phyloP scores from a whole-genome alignment of 2,888 invertebrate species.

The Plebejus anna region DNA sequence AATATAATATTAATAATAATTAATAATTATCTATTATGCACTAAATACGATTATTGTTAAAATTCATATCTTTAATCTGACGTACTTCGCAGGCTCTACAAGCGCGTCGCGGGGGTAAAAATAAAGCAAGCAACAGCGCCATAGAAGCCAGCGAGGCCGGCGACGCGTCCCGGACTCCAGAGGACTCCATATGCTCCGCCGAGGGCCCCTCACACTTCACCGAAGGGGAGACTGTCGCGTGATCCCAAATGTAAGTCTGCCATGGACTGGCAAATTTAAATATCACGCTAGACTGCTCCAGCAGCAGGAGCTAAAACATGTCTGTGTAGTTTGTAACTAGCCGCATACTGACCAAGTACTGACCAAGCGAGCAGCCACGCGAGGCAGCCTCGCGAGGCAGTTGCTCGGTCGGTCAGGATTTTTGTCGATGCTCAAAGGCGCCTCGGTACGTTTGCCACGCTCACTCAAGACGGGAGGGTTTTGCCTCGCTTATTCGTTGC shows the following conservation, averaged over 20 bases:
- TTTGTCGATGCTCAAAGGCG: no score
- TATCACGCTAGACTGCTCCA: background rate
- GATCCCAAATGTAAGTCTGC: slow-evolving; percentile 41
- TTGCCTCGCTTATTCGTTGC: no score
- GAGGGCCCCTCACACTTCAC: slow-evolving; percentile 89
- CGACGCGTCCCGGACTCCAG: slow-evolving; percentile 91
- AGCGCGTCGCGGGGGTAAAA: slow-evolving; percentile 81
- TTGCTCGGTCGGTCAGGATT: no score
- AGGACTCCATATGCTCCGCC: slow-evolving; percentile 93
- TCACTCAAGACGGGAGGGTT: no score
- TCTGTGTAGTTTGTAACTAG: background rate
- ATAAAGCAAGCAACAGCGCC: slow-evolving; percentile 75
- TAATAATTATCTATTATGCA: background rate
- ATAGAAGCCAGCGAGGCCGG: slow-evolving; percentile 84
- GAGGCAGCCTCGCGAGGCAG: no score
- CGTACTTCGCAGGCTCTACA: slow-evolving; percentile 83
- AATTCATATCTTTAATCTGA: background rate
- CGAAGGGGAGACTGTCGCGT: slow-evolving; percentile 77
- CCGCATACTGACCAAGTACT: no score
- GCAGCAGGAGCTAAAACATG: background rate
- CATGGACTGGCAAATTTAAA: background rate
- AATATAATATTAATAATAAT: background rate
- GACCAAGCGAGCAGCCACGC: no score
- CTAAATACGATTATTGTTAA: background rate
- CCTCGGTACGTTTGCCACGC: no score